Conservation (phyloP, 92 coral and sea anemone species). For the Parazoanthus atlanticus region DNA sequence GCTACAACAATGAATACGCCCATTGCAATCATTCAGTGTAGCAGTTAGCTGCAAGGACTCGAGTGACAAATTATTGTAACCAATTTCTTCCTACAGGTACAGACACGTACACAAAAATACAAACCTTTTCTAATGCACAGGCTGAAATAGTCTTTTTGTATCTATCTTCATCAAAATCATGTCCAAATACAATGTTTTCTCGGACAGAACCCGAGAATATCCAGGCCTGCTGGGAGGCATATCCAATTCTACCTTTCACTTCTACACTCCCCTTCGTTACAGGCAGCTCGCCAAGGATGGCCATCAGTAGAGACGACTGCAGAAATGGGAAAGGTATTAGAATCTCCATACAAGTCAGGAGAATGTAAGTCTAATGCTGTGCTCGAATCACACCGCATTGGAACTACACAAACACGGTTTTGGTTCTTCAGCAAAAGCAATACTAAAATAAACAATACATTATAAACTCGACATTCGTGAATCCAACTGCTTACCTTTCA, state of each 20-base stretch:
- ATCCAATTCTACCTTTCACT: constrained; percentile 80
- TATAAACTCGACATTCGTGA: neutral
- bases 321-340: neutral
- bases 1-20: too few species aligned
- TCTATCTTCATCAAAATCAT: constrained; percentile 69
- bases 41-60: too few species aligned
- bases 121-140: constrained; percentile 91
- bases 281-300: constrained; percentile 85
- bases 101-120: neutral
- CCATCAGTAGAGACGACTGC: constrained; percentile 87
- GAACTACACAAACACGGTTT: neutral
- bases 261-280: constrained; percentile 68
- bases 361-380: neutral
- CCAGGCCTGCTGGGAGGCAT: constrained; percentile 95
- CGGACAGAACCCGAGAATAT: constrained; percentile 90
- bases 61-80: too few species aligned
- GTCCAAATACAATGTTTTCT: constrained; percentile 91
- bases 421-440: neutral
- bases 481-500: constrained; percentile 64
- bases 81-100: neutral
- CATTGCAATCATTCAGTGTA: too few species aligned
- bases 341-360: neutral
- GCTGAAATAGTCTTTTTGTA: constrained; percentile 72
- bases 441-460: neutral
- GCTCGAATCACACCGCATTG: neutral